phyloP scores from a whole-genome alignment of 37 sponge, comb jelly and placozoan species.

The Diacarnus erythraeanus region DNA sequence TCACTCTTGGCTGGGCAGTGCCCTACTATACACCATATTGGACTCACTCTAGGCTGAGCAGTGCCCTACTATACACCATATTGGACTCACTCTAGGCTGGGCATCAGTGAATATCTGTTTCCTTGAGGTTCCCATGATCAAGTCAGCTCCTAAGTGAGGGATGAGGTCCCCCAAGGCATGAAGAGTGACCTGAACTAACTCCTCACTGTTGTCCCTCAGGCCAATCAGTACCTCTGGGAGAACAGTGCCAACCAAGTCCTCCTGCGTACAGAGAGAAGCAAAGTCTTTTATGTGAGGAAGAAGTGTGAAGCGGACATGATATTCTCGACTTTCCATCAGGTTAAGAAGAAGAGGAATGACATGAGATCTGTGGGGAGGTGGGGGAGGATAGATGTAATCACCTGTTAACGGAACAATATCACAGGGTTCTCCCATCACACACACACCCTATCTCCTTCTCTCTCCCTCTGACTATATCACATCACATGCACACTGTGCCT shows the following conservation, averaged over 20 bases:
- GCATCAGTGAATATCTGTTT: conserved; percentile 47
- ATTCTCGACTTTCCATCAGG: conserved; percentile 44
- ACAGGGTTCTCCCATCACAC: no score
- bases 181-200: conserved; percentile 64
- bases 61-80: not conserved
- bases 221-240: conserved; percentile 75
- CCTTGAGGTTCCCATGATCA: conserved; percentile 61
- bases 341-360: conserved; percentile 45
- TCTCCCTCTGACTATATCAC: no score
- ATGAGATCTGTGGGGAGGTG: conserved; percentile 30
- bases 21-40: no score
- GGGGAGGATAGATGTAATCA: no score
- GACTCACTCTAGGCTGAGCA: conserved; percentile 40
- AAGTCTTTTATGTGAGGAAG: conserved; percentile 39
- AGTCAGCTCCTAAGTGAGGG: conserved; percentile 56
- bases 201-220: conserved; percentile 47
- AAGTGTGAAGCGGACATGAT: conserved; percentile 47
- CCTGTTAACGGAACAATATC: no score
- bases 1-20: no score
- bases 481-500: no score
- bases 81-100: conserved; percentile 31
- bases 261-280: conserved; percentile 22
- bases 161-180: conserved; percentile 65
- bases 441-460: no score
- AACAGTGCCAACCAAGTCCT: conserved; percentile 28